Conservation (phyloP, 2,888 invertebrate genomes). For the Caenorhabditis sp. region DNA sequence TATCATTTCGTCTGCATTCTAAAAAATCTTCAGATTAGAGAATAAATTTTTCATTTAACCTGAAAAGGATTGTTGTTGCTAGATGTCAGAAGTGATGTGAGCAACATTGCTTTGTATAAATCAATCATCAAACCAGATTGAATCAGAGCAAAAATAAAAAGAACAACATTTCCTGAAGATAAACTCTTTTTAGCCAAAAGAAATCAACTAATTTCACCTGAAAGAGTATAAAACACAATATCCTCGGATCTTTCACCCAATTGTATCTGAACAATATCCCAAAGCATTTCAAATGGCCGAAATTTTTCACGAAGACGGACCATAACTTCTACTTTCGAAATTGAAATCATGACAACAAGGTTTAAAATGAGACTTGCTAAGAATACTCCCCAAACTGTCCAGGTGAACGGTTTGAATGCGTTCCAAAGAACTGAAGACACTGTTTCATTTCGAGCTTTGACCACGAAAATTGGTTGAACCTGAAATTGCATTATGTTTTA, state of each 20-base stretch:
- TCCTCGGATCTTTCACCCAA: slow-evolving; percentile 56
- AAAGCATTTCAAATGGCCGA: slow-evolving; percentile 55
- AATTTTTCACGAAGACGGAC: slow-evolving; percentile 42
- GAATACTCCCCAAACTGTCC: slow-evolving; percentile 48
- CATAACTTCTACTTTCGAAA: slow-evolving; percentile 45
- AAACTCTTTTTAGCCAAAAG: no score
- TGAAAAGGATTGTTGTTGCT: slow-evolving; percentile 47
- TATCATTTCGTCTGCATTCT: slow-evolving; percentile 47
- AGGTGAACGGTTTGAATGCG: slow-evolving; percentile 59
- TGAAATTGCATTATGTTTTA: no score
- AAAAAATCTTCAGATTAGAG: no score
- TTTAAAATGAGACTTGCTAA: slow-evolving; percentile 39
- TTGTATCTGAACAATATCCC: slow-evolving; percentile 60
- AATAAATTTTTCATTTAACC: no score
- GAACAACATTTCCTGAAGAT: slow-evolving; percentile 28
- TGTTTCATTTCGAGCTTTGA: slow-evolving; percentile 26
- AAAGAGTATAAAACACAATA: slow-evolving; percentile 42
- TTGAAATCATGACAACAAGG: slow-evolving; percentile 32
- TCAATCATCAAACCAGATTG: slow-evolving; percentile 49
- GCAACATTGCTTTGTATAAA: slow-evolving; percentile 44
- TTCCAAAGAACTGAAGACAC: slow-evolving; percentile 57
- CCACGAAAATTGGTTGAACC: slow-evolving; percentile 53
- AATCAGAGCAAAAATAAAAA: slow-evolving; percentile 47
- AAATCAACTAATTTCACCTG: slow-evolving; percentile 33
- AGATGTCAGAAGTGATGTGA: slow-evolving; percentile 47